These are phyloP conservation scores for Mirounga angustirostris DNA, from an alignment of 2,113 vertebrate genomes.

Conservation along the genomic window DNA sequence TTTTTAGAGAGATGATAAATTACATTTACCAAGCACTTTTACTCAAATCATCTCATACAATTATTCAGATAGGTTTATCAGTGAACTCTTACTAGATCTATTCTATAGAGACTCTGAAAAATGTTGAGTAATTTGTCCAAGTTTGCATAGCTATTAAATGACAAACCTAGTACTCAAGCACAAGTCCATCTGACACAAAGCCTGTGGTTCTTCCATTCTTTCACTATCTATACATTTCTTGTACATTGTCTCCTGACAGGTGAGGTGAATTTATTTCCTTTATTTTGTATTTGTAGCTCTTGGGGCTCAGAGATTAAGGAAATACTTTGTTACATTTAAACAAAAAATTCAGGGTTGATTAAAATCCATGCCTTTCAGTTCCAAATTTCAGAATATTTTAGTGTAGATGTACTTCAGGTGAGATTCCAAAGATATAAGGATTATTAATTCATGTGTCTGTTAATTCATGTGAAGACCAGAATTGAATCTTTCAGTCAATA, in stretches of 20 bases:
- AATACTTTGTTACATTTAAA: neutral
- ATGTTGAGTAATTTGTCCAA: neutral
- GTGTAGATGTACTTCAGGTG: neutral
- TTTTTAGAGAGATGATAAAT: slow-evolving; percentile 16
- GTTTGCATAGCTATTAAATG: neutral
- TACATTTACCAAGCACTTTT: neutral
- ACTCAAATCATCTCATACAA: neutral
- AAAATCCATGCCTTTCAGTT: neutral
- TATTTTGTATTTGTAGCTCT: neutral
- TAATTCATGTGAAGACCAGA: neutral
- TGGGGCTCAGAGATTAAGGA: neutral
- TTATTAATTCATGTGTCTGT: neutral
- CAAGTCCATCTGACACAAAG: neutral
- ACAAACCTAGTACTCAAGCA: neutral
- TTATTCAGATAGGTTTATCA: neutral
- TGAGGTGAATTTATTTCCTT: neutral
- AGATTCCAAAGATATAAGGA: neutral
- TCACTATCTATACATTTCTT: neutral
- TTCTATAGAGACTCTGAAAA: neutral
- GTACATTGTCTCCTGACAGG: neutral
- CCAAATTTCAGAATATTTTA: neutral
- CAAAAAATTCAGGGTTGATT: neutral
- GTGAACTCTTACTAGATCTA: neutral
- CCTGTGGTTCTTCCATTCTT: neutral
- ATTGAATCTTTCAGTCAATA: neutral